A percentile compares a stretch with the other conserved stretches of the same genome.
Evolutionary conservation across 1,140 invertebrate genomes (phyloP).

Genomic region (Adoxophyes honmai): DNA sequence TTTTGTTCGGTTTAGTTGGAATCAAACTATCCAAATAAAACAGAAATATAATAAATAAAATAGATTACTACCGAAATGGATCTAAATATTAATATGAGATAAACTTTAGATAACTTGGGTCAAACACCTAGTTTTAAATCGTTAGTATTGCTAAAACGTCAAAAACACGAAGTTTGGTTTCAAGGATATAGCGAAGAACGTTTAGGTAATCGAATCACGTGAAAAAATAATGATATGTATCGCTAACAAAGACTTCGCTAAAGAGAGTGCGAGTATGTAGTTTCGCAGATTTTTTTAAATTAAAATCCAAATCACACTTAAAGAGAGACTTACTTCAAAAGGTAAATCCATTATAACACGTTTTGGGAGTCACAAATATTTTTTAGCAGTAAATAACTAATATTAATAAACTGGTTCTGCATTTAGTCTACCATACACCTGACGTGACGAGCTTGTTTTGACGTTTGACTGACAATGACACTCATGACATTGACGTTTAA

Average conservation of each 20-base stretch:
- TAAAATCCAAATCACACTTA: no score
- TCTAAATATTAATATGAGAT: no score
- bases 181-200: not conserved
- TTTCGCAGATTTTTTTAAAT: not conserved
- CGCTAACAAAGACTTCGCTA: constrained; percentile 50
- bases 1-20: no score
- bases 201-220: constrained; percentile 48
- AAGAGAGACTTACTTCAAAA: constrained; percentile 47
- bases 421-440: not conserved
- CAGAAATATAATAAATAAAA: no score
- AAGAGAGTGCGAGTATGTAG: not conserved
- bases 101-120: no score
- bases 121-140: no score
- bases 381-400: constrained; percentile 3
- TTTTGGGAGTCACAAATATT: constrained; percentile 1
- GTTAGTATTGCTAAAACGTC: no score
- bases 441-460: not conserved
- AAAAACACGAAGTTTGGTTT: not conserved
- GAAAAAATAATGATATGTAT: constrained; percentile 44
- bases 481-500: constrained; percentile 24
- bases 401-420: not conserved
- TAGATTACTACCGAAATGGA: no score
- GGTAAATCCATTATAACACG: constrained; percentile 40
- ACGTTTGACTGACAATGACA: constrained; percentile 22
- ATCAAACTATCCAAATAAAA: no score